Evolutionary conservation across 2,888 invertebrate genomes (phyloP).

Genomic region (Leptinotarsa rubiginosa): DNA sequence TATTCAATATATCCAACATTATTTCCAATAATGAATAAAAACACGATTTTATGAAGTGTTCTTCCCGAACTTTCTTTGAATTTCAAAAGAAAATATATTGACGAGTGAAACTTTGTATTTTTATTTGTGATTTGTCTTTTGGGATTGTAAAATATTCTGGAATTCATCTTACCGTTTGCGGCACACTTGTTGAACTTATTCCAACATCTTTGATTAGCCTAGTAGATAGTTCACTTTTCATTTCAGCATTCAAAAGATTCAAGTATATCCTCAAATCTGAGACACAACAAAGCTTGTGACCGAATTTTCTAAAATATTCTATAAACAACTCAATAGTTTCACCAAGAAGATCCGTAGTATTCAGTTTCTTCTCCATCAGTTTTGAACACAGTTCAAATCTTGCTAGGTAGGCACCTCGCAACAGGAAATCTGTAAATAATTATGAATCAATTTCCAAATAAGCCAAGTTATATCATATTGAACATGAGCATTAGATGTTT

Average conservation of each 20-base stretch:
- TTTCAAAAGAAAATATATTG: too few species aligned
- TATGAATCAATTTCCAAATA: background rate
- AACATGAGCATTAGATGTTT: too few species aligned
- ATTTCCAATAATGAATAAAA: too few species aligned
- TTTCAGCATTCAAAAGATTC: slow-evolving; percentile 74
- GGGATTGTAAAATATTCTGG: background rate
- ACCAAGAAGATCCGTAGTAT: slow-evolving; percentile 71
- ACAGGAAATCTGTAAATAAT: slow-evolving; percentile 64
- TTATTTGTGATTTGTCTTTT: too few species aligned
- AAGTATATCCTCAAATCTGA: slow-evolving; percentile 85
- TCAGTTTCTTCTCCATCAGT: slow-evolving; percentile 69
- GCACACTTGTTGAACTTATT: slow-evolving; percentile 74
- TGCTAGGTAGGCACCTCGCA: slow-evolving; percentile 87
- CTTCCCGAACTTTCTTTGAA: too few species aligned
- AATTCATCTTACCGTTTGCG: slow-evolving; percentile 70
- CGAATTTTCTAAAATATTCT: slow-evolving; percentile 85
- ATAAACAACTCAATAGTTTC: slow-evolving; percentile 77
- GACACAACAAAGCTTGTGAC: slow-evolving; percentile 88
- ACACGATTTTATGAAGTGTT: too few species aligned
- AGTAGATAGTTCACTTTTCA: slow-evolving; percentile 71
- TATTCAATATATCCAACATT: too few species aligned
- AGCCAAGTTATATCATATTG: too few species aligned
- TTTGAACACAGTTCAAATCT: slow-evolving; percentile 80
- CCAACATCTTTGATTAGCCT: slow-evolving; percentile 75
- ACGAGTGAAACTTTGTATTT: too few species aligned